Percentiles rank a stretch among this genome's conserved stretches.
These are phyloP conservation scores for Xiphophorus couchianus DNA, from an alignment of 2,113 vertebrate genomes.

Conservation along the genomic window DNA sequence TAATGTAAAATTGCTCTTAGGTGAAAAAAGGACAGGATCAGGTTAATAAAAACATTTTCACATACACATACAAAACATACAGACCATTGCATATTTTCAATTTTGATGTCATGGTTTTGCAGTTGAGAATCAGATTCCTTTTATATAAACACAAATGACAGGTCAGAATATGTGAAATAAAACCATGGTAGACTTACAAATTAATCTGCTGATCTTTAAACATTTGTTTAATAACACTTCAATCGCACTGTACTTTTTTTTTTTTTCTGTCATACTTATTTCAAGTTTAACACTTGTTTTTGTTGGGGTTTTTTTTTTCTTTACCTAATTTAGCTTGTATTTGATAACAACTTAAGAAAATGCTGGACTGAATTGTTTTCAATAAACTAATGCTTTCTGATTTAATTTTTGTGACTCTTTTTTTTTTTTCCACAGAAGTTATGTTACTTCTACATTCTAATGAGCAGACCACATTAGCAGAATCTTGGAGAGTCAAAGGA, in stretches of 20 bases:
- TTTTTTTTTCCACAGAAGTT: background rate
- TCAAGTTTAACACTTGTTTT: slow-evolving; percentile 38
- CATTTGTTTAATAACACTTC: slow-evolving; percentile 22
- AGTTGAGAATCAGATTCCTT: slow-evolving; percentile 51
- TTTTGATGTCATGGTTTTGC: slow-evolving; percentile 41
- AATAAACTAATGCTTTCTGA: slow-evolving; percentile 78
- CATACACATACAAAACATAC: slow-evolving; percentile 39
- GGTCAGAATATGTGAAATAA: slow-evolving; percentile 40
- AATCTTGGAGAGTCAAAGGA: background rate
- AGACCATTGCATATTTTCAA: slow-evolving; percentile 49
- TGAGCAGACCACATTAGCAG: background rate
- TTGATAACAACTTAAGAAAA: slow-evolving; percentile 67
- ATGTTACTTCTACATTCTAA: background rate
- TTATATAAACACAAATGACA: slow-evolving; percentile 34
- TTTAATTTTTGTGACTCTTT: slow-evolving; percentile 38
- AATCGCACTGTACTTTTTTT: slow-evolving; percentile 21
- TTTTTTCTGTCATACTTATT: slow-evolving; percentile 31
- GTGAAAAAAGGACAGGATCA: slow-evolving; percentile 43
- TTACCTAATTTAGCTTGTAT: slow-evolving; percentile 50
- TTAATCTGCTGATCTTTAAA: slow-evolving; percentile 33
- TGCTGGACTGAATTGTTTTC: slow-evolving; percentile 75
- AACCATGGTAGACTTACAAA: slow-evolving; percentile 35
- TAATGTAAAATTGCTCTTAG: slow-evolving; percentile 72
- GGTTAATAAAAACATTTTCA: slow-evolving; percentile 64
- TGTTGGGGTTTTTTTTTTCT: slow-evolving; percentile 8